These are phyloP conservation scores for Dasyornis broadbenti DNA, from an alignment of 2,113 vertebrate genomes.

Conservation along the genomic window DNA sequence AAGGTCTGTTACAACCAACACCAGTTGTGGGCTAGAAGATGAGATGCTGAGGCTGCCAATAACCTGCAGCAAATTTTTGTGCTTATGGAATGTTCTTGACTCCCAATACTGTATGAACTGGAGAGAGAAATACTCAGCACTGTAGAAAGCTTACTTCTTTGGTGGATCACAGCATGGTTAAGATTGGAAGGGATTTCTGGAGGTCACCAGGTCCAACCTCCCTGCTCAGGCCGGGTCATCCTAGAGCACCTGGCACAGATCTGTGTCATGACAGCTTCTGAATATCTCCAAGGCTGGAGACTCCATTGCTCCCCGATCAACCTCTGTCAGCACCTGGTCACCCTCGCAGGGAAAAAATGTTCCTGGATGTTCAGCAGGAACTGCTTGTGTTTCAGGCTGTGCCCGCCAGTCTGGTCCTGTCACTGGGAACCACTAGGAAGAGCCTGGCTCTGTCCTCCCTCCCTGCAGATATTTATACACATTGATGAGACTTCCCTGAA, in stretches of 20 bases:
- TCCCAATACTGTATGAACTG: background rate
- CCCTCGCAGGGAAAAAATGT: background rate
- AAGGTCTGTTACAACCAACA: background rate
- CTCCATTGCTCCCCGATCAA: background rate
- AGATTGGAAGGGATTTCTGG: background rate
- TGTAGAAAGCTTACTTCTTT: background rate
- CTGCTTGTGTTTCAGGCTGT: background rate
- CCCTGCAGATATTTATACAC: background rate
- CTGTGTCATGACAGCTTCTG: background rate
- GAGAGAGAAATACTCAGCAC: background rate
- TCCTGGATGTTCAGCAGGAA: background rate
- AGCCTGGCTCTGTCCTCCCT: accelerated
- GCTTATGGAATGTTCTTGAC: background rate
- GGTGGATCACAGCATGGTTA: background rate
- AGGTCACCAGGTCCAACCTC: background rate
- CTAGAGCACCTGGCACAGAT: background rate
- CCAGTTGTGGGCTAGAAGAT: background rate
- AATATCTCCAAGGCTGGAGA: background rate
- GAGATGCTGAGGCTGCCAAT: background rate
- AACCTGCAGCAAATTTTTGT: background rate
- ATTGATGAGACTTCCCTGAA: background rate
- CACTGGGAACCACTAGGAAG: background rate
- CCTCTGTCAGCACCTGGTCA: background rate
- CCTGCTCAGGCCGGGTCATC: background rate
- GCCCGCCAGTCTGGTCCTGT: background rate